phyloP scores from a whole-genome alignment of 2,888 invertebrate genomes.

The Steromphala cineraria region DNA sequence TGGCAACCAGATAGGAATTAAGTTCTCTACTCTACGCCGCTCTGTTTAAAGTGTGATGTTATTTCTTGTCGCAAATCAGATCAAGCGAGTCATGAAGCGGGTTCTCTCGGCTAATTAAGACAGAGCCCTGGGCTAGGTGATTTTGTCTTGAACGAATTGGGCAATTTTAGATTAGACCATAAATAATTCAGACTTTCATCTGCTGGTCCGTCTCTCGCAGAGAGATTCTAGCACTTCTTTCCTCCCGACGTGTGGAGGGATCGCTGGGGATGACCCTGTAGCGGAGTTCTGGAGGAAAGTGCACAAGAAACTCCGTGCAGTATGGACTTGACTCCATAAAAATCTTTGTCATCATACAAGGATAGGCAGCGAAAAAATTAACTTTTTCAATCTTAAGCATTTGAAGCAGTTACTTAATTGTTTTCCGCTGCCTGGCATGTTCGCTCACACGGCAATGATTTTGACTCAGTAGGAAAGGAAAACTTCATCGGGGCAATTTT shows the following conservation, averaged over 20 bases:
- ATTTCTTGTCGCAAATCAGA: conserved; percentile 19
- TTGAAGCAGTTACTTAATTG: no score
- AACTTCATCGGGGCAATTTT: no score
- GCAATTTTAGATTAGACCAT: conserved; percentile 20
- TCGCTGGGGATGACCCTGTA: conserved; percentile 8
- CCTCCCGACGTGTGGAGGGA: conserved; percentile 3
- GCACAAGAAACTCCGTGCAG: no score
- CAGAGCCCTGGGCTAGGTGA: conserved; percentile 13
- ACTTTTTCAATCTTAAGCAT: no score
- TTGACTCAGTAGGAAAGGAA: no score
- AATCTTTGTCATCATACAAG: no score
- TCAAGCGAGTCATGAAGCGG: conserved; percentile 16
- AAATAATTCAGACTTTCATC: conserved; percentile 13
- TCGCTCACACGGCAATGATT: no score
- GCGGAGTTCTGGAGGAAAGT: not conserved
- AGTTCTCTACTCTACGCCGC: not conserved
- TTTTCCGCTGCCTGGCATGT: no score
- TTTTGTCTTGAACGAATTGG: conserved; percentile 21
- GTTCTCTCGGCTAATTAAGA: conserved; percentile 15
- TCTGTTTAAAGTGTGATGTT: conserved; percentile 1
- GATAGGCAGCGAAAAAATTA: no score
- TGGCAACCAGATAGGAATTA: no score
- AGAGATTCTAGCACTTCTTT: not conserved
- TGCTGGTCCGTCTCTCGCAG: not conserved
- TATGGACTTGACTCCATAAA: no score